Percentiles rank a stretch among this genome's conserved stretches.
phyloP scores from a whole-genome alignment of 2,888 invertebrate genomes.

The Ditula angustiorana region DNA sequence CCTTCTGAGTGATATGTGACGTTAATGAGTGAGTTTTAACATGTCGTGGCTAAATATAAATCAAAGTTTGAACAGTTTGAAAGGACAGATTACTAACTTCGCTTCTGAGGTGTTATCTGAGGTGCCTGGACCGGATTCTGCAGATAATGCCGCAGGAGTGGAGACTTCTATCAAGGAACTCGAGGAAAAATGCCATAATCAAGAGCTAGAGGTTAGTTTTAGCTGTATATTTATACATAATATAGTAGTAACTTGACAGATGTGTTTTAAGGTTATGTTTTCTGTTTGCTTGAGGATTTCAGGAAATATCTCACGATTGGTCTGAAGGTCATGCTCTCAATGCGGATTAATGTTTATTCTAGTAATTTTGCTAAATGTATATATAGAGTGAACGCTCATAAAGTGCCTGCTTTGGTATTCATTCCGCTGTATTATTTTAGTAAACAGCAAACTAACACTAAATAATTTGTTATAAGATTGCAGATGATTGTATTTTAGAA shows the following conservation, averaged over 20 bases:
- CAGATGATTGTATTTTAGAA: too few relatives aligned
- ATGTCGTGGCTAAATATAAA: constrained; percentile 91
- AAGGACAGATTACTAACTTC: constrained; percentile 95
- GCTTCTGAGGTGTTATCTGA: constrained; percentile 96
- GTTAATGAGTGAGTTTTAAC: constrained; percentile 51
- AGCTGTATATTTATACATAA: constrained; percentile 33
- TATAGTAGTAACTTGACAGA: constrained; percentile 59
- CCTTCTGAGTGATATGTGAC: constrained; percentile 66
- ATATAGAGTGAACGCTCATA: background rate
- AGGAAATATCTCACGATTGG: constrained; percentile 13
- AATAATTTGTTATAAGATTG: constrained; percentile 2
- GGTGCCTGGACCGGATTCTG: constrained; percentile 82
- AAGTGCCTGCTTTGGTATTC: background rate
- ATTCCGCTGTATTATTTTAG: constrained; percentile 8
- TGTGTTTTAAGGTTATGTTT: constrained; percentile 77
- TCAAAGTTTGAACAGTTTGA: constrained; percentile 88
- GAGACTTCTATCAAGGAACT: constrained; percentile 76
- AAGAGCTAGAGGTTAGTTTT: constrained; percentile 87
- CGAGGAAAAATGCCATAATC: constrained; percentile 83
- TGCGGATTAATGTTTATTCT: constrained; percentile 8
- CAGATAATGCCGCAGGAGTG: constrained; percentile 51
- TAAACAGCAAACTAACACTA: constrained; percentile 3
- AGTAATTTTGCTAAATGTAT: constrained; percentile 9
- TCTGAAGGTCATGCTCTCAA: constrained; percentile 10
- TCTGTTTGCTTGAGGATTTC: constrained; percentile 49